Evolutionary conservation across 2,113 vertebrate species (phyloP).

Genomic region (Trichechus manatus): DNA sequence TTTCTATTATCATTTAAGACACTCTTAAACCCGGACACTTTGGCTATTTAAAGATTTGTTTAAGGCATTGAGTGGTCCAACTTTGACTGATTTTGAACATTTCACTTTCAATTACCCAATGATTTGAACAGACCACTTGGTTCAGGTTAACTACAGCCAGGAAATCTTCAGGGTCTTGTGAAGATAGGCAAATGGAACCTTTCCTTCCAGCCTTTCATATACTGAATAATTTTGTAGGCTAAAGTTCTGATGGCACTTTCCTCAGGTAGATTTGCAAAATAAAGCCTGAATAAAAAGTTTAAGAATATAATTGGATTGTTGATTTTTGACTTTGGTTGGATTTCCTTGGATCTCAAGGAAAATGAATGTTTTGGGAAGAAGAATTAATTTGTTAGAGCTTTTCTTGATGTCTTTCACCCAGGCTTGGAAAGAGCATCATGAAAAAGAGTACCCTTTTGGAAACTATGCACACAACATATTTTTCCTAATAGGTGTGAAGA

Average conservation of each 20-base stretch:
- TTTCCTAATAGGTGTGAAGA: conserved; percentile 85
- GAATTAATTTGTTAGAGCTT: conserved; percentile 56
- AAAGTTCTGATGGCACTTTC: conserved; percentile 32
- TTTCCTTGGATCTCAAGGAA: conserved; percentile 1
- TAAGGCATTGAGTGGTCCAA: background rate
- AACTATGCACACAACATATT: conserved; percentile 81
- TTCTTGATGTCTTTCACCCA: conserved; percentile 64
- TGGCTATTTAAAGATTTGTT: conserved; percentile 14
- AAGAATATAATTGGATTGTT: background rate
- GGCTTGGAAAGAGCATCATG: conserved; percentile 69
- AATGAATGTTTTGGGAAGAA: background rate
- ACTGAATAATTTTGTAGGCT: background rate
- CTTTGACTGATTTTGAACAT: conserved; percentile 52
- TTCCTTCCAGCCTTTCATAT: background rate
- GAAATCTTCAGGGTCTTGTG: background rate
- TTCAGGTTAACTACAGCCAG: background rate
- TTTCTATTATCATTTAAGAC: conserved; percentile 38
- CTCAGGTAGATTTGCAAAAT: background rate
- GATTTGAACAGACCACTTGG: conserved; percentile 34
- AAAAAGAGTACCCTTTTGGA: conserved; percentile 73
- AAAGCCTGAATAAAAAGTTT: background rate
- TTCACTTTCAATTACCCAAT: conserved; percentile 28
- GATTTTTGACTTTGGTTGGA: conserved; percentile 38
- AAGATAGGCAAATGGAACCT: background rate
- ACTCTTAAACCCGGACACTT: background rate